Evolutionary conservation across 2,888 invertebrate species (phyloP), one percentile per base, ranked within the genome.

Genomic region (Ophioninae sp.): DNA sequence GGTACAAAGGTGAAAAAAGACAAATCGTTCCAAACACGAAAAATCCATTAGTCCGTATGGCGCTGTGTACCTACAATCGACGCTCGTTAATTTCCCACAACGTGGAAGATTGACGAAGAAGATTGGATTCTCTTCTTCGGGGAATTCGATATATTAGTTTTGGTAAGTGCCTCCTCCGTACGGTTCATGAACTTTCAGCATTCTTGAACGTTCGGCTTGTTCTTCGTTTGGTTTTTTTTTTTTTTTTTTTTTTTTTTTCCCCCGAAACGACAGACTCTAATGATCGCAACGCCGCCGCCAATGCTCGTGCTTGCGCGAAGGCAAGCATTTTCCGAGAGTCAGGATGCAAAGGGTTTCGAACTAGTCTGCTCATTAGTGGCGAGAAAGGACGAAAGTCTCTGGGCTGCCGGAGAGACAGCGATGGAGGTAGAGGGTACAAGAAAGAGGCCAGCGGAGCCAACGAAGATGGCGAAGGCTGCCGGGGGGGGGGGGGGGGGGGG

Each of bases 341-440:
- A 68, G 30, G 59, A 68, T 59, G 68, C 58, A 59, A 73, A 80
- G 69, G 61, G 61, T 67, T 67, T n/a, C 8, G 10, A 17, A 79
- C 72, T 59, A 68, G 58, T 76, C 59, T 56, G 41, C 79, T 82
- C 84, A 82, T 84, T 82, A 84, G 84, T 76, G 79, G 82, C 65
- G 20, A 81, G 64, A 30, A 30, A 69, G 41, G n/a, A 2, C 23
- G 1, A n/a, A 23, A n/a, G 30, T 30, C 30, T 30, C 30, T 30
- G 30, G 30, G 2, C 30, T 30, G 30, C 30, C 30, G 30, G 65
- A 56, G 37, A 56, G 65, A 37, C 20, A 37, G 58, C 10, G 9
- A 51, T 44, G 44, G 44, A 44, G 20, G 30, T 5, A 68, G 44
- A 78, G 59, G 69, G 30, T 44, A 73, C 67, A n/a, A 78, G 6